Conservation (phyloP, 2,797 vertebrate genomes). For the Menidia menidia region DNA sequence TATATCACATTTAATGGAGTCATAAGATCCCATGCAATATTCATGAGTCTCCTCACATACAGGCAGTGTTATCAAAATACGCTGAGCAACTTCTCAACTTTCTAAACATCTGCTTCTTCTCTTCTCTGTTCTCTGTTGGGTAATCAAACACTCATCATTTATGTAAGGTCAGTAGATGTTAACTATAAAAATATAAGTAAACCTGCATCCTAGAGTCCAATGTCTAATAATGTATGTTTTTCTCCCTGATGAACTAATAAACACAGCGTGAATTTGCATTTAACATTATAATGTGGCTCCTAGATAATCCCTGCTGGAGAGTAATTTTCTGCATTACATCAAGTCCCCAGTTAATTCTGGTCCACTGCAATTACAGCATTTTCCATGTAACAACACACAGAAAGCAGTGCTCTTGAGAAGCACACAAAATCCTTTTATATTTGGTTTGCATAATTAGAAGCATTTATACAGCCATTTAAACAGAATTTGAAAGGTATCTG, state of each 20-base stretch:
- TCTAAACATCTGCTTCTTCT: slow-evolving; percentile 17
- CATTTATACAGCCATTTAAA: slow-evolving; percentile 16
- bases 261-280: slow-evolving; percentile 10
- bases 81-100: slow-evolving; percentile 30
- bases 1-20: slow-evolving; percentile 79
- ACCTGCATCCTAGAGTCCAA: slow-evolving; percentile 1
- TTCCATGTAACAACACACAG: background rate
- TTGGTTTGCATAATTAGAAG: slow-evolving; percentile 1
- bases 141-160: slow-evolving; percentile 16
- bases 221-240: slow-evolving; percentile 1
- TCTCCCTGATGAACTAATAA: background rate
- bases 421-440: background rate
- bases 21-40: slow-evolving; percentile 73
- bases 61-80: slow-evolving; percentile 61
- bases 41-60: slow-evolving; percentile 65
- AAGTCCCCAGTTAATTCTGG: background rate
- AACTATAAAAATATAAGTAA: background rate
- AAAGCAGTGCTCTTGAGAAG: background rate
- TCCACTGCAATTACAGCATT: background rate
- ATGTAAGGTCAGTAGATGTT: slow-evolving; percentile 20
- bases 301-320: background rate
- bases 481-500: slow-evolving; percentile 7
- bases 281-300: background rate
- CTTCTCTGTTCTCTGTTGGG: slow-evolving; percentile 18
- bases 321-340: background rate